Percentiles rank a stretch among this genome's conserved stretches.
phyloP scores from a whole-genome alignment of 2,888 invertebrate genomes.

The Meiosimyza decipiens region DNA sequence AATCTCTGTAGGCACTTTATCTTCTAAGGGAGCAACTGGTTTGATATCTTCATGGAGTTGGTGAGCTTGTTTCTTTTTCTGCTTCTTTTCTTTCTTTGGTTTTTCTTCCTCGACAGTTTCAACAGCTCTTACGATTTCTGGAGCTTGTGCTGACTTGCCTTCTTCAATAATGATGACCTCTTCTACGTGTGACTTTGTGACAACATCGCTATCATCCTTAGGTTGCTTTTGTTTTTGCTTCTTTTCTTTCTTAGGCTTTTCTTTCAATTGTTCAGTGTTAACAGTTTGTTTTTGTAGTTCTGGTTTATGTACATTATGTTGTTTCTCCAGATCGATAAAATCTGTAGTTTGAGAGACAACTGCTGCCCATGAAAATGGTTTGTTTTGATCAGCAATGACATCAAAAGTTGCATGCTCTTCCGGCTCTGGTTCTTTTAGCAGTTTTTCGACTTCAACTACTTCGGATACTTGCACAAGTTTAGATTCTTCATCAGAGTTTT shows the following conservation, averaged over 20 bases:
- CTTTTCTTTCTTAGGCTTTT: neutral
- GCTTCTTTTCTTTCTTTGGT: neutral
- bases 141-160: no score
- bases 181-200: no score
- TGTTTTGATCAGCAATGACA: neutral
- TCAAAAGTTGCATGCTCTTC: neutral
- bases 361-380: neutral
- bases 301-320: neutral
- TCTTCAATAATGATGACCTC: no score
- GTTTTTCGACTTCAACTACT: neutral
- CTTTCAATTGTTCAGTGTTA: no score
- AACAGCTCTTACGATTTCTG: no score
- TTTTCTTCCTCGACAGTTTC: neutral
- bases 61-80: neutral
- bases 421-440: neutral
- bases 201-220: no score
- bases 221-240: neutral
- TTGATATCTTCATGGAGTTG: neutral
- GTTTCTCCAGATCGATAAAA: neutral
- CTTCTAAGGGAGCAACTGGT: neutral
- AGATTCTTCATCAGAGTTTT: neutral
- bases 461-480: neutral
- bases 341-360: constrained; percentile 1
- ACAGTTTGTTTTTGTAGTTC: neutral
- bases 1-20: neutral